A percentile compares a stretch with the other conserved stretches of the same genome.
Conservation (phyloP, 2,888 invertebrate genomes). For the Clitarchus hookeri region DNA sequence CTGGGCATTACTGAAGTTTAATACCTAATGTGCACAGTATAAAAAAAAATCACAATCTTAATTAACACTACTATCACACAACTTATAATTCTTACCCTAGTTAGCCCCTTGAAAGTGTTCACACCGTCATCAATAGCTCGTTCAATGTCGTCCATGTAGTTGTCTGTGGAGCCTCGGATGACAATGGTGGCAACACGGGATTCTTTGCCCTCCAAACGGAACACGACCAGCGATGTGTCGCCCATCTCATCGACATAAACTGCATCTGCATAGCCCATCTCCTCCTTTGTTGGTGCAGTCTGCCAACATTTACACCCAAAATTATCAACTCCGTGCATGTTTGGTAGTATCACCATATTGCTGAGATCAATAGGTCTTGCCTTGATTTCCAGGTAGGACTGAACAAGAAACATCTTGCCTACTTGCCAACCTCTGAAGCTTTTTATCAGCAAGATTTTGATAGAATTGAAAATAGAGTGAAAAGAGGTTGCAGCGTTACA, state of each 20-base stretch:
- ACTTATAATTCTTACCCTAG: constrained; percentile 60
- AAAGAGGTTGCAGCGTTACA: too few relatives aligned
- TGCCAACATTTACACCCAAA: constrained; percentile 45
- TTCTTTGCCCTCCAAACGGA: constrained; percentile 81
- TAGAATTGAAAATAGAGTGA: too few relatives aligned
- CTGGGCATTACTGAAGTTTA: too few relatives aligned
- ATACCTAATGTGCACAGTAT: too few relatives aligned
- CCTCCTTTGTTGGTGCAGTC: constrained; percentile 82
- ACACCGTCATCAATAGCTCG: constrained; percentile 98
- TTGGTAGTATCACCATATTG: too few relatives aligned
- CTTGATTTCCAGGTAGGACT: too few relatives aligned
- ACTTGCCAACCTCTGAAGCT: too few relatives aligned
- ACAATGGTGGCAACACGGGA: constrained; percentile 92
- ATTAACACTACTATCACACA: not conserved
- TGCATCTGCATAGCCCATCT: constrained; percentile 87
- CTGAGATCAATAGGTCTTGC: too few relatives aligned
- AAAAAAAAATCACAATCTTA: not conserved
- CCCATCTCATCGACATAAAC: constrained; percentile 93
- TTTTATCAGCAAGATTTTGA: too few relatives aligned
- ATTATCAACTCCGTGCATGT: too few relatives aligned
- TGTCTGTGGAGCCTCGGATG: constrained; percentile 94
- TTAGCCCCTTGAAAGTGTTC: constrained; percentile 94
- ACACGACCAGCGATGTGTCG: constrained; percentile 92
- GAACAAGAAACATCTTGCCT: too few relatives aligned
- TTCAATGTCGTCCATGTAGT: constrained; percentile 98